Conservation (phyloP, 2,113 vertebrate species). For the Labeo catla region DNA sequence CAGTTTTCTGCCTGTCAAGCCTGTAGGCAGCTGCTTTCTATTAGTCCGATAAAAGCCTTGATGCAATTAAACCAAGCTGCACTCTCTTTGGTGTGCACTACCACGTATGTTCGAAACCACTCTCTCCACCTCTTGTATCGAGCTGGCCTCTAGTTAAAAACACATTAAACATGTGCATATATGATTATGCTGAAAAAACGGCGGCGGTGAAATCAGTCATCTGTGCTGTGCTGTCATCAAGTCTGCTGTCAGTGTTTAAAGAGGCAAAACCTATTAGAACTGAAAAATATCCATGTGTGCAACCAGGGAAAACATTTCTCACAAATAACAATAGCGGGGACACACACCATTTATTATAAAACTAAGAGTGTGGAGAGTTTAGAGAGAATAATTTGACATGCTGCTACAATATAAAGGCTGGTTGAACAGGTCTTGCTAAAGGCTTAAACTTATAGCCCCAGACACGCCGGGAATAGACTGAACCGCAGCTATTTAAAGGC, state of each 20-base stretch:
- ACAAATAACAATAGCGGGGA: not conserved
- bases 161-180: conserved; percentile 46
- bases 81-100: conserved; percentile 29
- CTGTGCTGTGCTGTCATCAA: conserved; percentile 10
- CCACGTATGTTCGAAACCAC: conserved; percentile 34
- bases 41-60: conserved; percentile 71
- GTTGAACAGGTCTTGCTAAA: conserved; percentile 31
- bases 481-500: conserved; percentile 55
- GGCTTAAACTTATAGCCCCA: conserved; percentile 39
- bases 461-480: conserved; percentile 37
- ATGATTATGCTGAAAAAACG: conserved; percentile 39
- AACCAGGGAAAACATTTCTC: conserved; percentile 3
- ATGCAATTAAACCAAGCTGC: conserved; percentile 50
- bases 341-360: not conserved
- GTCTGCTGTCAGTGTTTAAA: conserved; percentile 10
- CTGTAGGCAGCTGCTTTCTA: conserved; percentile 70
- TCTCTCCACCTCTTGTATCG: conserved; percentile 1
- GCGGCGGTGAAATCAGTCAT: not conserved
- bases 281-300: conserved; percentile 17
- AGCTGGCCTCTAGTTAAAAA: conserved; percentile 48
- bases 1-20: conserved; percentile 61
- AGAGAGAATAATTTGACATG: conserved; percentile 20
- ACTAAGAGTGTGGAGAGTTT: not conserved
- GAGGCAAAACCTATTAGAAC: conserved; percentile 38
- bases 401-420: conserved; percentile 27